phyloP scores from a whole-genome alignment of 2,113 vertebrate genomes.

The Bujurquina vittata region DNA sequence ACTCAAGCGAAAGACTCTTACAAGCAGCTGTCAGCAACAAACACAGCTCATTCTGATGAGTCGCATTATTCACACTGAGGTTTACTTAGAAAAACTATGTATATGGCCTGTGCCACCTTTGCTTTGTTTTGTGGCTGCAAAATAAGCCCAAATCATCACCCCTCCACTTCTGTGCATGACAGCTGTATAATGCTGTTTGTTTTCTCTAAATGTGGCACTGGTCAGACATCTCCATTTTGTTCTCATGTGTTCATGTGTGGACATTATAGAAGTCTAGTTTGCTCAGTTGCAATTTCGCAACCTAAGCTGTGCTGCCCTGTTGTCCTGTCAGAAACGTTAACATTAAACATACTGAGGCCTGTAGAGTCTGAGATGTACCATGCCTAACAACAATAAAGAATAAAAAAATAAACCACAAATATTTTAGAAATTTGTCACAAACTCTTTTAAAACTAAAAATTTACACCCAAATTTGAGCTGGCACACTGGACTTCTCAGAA shows the following conservation, averaged over 20 bases:
- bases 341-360: background rate
- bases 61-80: too few relatives aligned
- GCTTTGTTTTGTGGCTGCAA: background rate
- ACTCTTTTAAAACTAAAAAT: background rate
- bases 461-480: background rate
- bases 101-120: too few relatives aligned
- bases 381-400: background rate
- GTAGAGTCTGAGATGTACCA: background rate
- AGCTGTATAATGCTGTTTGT: background rate
- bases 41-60: too few relatives aligned
- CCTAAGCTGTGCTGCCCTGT: background rate
- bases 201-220: background rate
- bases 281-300: background rate
- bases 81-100: too few relatives aligned
- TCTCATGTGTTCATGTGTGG: background rate
- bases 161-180: background rate
- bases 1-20: background rate
- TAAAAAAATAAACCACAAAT: background rate
- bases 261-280: background rate
- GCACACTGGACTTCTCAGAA: background rate
- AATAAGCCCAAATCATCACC: background rate
- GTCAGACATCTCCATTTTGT: background rate
- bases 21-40: background rate
- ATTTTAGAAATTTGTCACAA: background rate
- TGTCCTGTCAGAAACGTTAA: background rate